Conservation (phyloP, 2,888 invertebrate genomes). For the Dicranocentrus wangi region DNA sequence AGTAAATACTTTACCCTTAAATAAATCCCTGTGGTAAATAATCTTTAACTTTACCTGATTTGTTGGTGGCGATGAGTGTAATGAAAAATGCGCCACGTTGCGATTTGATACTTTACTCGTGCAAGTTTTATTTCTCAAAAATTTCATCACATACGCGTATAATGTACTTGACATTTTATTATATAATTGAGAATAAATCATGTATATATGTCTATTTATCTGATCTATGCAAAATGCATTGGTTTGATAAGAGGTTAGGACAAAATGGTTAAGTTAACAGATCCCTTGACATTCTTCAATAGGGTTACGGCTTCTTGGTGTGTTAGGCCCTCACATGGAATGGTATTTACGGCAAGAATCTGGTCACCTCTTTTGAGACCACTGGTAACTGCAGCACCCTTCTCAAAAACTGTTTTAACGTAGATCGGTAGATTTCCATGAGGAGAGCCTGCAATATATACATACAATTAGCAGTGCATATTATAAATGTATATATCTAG, state of each 20-base stretch:
- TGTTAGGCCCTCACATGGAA: slow-evolving; percentile 75
- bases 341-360: slow-evolving; percentile 76
- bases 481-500: neutral
- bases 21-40: no score
- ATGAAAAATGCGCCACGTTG: no score
- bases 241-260: slow-evolving; percentile 69
- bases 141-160: neutral
- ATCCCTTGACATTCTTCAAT: slow-evolving; percentile 76
- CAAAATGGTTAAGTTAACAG: slow-evolving; percentile 76
- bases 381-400: slow-evolving; percentile 75
- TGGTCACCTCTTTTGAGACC: slow-evolving; percentile 75
- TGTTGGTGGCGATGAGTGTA: no score
- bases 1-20: no score
- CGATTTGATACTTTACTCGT: no score
- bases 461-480: neutral
- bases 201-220: neutral
- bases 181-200: neutral
- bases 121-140: neutral
- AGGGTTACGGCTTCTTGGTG: slow-evolving; percentile 76
- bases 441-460: slow-evolving; percentile 69
- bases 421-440: slow-evolving; percentile 78
- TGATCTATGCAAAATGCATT: neutral
- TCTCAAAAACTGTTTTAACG: slow-evolving; percentile 76
- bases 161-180: neutral
- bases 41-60: no score